Evolutionary conservation across 2,888 invertebrate genomes (phyloP).

Genomic region (Chymomyza amoena): DNA sequence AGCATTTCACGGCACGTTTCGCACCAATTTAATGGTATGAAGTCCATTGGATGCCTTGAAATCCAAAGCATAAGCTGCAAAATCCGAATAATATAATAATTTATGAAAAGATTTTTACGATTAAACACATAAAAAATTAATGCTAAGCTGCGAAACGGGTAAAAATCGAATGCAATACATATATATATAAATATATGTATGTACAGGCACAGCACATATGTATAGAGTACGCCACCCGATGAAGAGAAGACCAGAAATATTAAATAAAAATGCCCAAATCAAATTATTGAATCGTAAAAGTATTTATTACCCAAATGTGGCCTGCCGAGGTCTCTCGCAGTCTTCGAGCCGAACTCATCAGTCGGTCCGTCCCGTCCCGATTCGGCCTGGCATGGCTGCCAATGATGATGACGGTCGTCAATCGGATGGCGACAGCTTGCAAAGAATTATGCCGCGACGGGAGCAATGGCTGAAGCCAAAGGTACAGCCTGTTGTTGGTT

Average conservation of each 20-base stretch:
- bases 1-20: slow-evolving; percentile 20
- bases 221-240: slow-evolving; percentile 16
- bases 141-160: slow-evolving; percentile 29
- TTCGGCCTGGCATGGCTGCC: slow-evolving; percentile 1
- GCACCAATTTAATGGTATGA: neutral
- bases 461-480: slow-evolving; percentile 26
- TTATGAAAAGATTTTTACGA: slow-evolving; percentile 74
- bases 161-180: neutral
- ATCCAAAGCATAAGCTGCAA: slow-evolving; percentile 7
- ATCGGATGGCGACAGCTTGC: slow-evolving; percentile 40
- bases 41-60: slow-evolving; percentile 19
- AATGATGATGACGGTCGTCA: slow-evolving; percentile 34
- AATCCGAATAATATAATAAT: slow-evolving; percentile 72
- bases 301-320: slow-evolving; percentile 61
- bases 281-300: slow-evolving; percentile 77
- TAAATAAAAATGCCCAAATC: slow-evolving; percentile 72
- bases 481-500: slow-evolving; percentile 15
- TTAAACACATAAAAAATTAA: slow-evolving; percentile 67
- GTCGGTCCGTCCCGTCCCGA: slow-evolving; percentile 4
- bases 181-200: neutral
- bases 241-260: slow-evolving; percentile 49
- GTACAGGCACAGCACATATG: no score
- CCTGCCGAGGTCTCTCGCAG: neutral
- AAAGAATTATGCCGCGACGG: slow-evolving; percentile 52
- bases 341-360: neutral